Evolutionary conservation across 1,140 invertebrate species (phyloP).

Genomic region (Eupristina koningsbergeri): DNA sequence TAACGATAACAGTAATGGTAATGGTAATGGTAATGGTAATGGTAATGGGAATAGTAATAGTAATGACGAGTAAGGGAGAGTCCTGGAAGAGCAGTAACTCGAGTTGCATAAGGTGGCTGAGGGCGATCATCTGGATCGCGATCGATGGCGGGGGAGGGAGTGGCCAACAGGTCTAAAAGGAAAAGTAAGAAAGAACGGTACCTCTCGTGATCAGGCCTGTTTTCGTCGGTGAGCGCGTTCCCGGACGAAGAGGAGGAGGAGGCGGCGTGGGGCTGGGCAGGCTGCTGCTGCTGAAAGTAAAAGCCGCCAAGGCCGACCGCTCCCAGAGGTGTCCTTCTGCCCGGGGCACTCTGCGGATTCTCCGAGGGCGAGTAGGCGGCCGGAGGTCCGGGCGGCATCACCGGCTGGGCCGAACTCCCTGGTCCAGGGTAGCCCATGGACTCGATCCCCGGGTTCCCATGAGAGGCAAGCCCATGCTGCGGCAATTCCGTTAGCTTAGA

Average conservation of each 20-base stretch:
- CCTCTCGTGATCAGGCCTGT: slow-evolving; percentile 79
- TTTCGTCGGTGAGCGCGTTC: slow-evolving; percentile 81
- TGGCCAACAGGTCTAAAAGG: no score
- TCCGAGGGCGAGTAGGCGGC: slow-evolving; percentile 71
- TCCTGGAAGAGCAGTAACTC: no score
- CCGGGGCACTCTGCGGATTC: slow-evolving; percentile 78
- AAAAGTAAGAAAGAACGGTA: slow-evolving; percentile 38
- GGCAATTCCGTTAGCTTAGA: neutral
- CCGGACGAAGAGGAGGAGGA: slow-evolving; percentile 63
- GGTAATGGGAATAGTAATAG: no score
- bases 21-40: no score
- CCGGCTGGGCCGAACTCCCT: slow-evolving; percentile 60
- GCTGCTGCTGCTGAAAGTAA: slow-evolving; percentile 79
- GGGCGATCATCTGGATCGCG: no score
- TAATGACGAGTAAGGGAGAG: no score
- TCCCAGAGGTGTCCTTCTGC: slow-evolving; percentile 83
- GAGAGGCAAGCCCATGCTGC: slow-evolving; percentile 16
- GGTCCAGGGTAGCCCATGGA: slow-evolving; percentile 63
- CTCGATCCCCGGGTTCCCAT: slow-evolving; percentile 33
- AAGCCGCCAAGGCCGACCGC: slow-evolving; percentile 87
- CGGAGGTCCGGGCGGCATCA: slow-evolving; percentile 57
- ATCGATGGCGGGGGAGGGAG: no score
- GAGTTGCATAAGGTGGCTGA: neutral
- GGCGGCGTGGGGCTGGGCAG: slow-evolving; percentile 69
- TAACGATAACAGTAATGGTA: no score